Base-by-base conservation (phyloP, 2,797 vertebrate genomes). In the Sebastes iracundus region DNA sequence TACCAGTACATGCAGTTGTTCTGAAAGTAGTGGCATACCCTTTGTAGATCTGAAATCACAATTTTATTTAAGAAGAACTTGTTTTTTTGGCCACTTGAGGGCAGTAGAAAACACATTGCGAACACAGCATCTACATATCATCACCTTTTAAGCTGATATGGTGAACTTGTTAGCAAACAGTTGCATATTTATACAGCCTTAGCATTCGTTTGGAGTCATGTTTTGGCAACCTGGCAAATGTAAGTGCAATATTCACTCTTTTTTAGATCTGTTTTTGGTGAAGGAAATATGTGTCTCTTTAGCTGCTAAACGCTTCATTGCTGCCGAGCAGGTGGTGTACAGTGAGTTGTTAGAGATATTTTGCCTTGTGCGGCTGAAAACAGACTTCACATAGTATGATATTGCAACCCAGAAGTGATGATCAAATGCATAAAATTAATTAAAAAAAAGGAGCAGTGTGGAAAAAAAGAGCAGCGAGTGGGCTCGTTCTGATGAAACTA, bases 401-500 rank as follows among this genome's bases (percentile, higher is more conserved):
- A 55, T 25, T 35, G 14, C 3, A 16, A 28, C n/a, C 7, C 13
- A 52, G 66, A 56, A 10, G n/a, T 64, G 18, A 55, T 32, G 3
- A 23, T 28, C 12, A 52, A 75, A 75, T 49, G 25, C 42, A 65
- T 81, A 4, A 68, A 72, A 66, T 28, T 18, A 74, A 65, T 67
- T 67, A 10, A 53, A 59, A 46, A 46, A 6, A 77, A 1, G 4
- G 13, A 72, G 60, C 52, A n/a, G 52, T 53, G 61, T 9, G 22
- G 62, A 68, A 56, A 65, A 61, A 61, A 68, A 12, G 33, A 75
- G 79, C 49, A 60, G 66, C 2, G 55, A 84, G 27, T 27, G 46
- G 18, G 32, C 59, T 62, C 25, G 46, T 63, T 64, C 61, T 58
- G 61, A 77, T 42, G 63, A 76, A 85, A 74, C 58, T n/a, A 52